Percentiles rank a stretch among this genome's conserved stretches.
Conservation (phyloP, 2,888 invertebrate genomes). For the Acleris laterana region DNA sequence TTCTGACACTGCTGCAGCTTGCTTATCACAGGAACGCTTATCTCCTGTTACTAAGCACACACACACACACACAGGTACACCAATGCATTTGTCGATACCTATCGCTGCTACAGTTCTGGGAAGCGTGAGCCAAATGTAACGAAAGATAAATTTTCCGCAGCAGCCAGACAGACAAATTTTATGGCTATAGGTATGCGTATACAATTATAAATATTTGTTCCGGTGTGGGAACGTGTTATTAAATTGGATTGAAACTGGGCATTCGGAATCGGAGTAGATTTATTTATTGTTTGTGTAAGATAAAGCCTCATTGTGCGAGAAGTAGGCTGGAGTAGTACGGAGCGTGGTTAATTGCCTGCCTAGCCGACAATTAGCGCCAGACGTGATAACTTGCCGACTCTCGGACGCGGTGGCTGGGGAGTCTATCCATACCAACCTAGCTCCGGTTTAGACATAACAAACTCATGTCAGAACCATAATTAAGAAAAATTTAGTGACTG, state of each 20-base stretch:
- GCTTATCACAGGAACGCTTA: slow-evolving; percentile 21
- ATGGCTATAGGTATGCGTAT: slow-evolving; percentile 7
- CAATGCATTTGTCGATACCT: not conserved
- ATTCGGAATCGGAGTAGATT: slow-evolving; percentile 9
- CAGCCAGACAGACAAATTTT: slow-evolving; percentile 4
- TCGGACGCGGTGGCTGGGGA: not conserved
- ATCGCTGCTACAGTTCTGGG: slow-evolving; percentile 6
- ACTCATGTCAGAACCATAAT: not conserved
- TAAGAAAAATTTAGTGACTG: too few species aligned
- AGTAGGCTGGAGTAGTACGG: slow-evolving; percentile 42
- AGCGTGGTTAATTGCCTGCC: slow-evolving; percentile 66
- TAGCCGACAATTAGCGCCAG: slow-evolving; percentile 73
- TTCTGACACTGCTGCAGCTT: slow-evolving; percentile 1
- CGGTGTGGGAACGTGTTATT: slow-evolving; percentile 17
- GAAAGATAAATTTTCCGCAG: slow-evolving; percentile 18
- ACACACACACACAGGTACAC: slow-evolving; percentile 1
- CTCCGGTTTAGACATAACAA: not conserved
- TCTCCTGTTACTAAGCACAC: slow-evolving; percentile 14
- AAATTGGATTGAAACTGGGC: slow-evolving; percentile 13
- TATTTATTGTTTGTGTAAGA: slow-evolving; percentile 25
- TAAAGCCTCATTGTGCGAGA: slow-evolving; percentile 13
- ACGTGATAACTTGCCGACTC: slow-evolving; percentile 69
- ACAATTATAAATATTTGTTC: slow-evolving; percentile 19
- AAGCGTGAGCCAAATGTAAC: slow-evolving; percentile 12
- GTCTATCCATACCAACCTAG: not conserved